A percentile compares a stretch with the other conserved stretches of the same genome.
Evolutionary conservation across 92 coral and sea anemone genomes (phyloP).

Genomic region (Siderastrea radians): DNA sequence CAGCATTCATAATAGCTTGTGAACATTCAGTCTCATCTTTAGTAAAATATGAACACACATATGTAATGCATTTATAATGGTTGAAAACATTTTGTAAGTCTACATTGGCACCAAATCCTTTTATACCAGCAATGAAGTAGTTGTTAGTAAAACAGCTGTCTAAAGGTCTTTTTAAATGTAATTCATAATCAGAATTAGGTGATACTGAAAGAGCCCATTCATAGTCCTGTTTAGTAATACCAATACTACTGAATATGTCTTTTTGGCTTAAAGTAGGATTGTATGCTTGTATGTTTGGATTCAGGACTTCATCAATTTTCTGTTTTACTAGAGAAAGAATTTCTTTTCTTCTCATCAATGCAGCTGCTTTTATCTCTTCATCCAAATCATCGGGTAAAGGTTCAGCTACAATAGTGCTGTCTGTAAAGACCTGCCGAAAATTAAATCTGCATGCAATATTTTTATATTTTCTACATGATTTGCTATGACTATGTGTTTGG

Average conservation of each 20-base stretch:
- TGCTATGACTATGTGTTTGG: slow-evolving; percentile 66
- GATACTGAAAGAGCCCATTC: slow-evolving; percentile 64
- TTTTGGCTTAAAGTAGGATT: slow-evolving; percentile 49
- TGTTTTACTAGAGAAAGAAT: slow-evolving; percentile 64
- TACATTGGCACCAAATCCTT: slow-evolving; percentile 55
- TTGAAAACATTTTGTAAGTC: slow-evolving; percentile 56
- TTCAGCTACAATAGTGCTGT: slow-evolving; percentile 75
- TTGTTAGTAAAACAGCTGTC: slow-evolving; percentile 63
- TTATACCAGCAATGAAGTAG: slow-evolving; percentile 53
- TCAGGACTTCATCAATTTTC: slow-evolving; percentile 44
- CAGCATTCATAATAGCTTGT: too few relatives aligned
- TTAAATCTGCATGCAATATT: slow-evolving; percentile 76
- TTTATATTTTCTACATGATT: slow-evolving; percentile 80
- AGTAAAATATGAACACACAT: too few relatives aligned
- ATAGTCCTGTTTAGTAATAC: slow-evolving; percentile 61
- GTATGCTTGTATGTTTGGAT: slow-evolving; percentile 55
- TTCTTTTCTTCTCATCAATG: slow-evolving; percentile 40
- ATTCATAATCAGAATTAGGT: slow-evolving; percentile 63
- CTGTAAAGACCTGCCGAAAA: slow-evolving; percentile 82
- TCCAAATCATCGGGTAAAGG: slow-evolving; percentile 70
- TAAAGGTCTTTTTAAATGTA: slow-evolving; percentile 65
- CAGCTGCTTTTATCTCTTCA: slow-evolving; percentile 46
- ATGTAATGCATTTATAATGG: too few relatives aligned
- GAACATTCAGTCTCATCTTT: too few relatives aligned
- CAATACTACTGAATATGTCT: slow-evolving; percentile 37